phyloP scores from a whole-genome alignment of 2,888 invertebrate species.

The Rotaria socialis region DNA sequence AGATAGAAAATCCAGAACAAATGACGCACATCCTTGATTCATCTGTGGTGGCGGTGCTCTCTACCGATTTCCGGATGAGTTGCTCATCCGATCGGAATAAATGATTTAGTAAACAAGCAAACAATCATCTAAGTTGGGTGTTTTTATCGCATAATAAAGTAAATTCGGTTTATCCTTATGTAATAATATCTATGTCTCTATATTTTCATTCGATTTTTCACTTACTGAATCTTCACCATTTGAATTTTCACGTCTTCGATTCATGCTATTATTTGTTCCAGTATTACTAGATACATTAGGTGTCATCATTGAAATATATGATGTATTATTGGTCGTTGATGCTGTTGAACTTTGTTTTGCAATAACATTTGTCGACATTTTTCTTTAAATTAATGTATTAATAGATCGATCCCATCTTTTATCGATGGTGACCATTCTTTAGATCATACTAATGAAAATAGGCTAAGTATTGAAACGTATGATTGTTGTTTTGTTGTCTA shows the following conservation, averaged over 20 bases:
- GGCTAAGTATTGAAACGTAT: neutral
- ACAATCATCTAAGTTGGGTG: neutral
- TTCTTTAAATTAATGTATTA: neutral
- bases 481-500: neutral
- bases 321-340: neutral
- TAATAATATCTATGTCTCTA: no score
- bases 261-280: no score
- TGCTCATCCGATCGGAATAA: neutral
- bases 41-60: neutral
- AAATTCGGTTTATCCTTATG: no score
- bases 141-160: neutral
- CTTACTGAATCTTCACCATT: neutral
- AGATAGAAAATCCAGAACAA: neutral
- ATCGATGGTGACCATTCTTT: neutral
- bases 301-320: neutral
- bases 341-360: neutral
- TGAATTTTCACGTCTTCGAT: neutral
- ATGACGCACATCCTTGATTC: slow-evolving; percentile 19
- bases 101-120: neutral
- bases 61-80: neutral
- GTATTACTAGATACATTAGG: neutral
- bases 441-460: neutral
- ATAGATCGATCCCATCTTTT: neutral
- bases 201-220: neutral
- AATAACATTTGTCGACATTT: neutral